These are phyloP conservation scores for Myzus persicae DNA, from an alignment of 1,140 invertebrate species.

Conservation along the genomic window DNA sequence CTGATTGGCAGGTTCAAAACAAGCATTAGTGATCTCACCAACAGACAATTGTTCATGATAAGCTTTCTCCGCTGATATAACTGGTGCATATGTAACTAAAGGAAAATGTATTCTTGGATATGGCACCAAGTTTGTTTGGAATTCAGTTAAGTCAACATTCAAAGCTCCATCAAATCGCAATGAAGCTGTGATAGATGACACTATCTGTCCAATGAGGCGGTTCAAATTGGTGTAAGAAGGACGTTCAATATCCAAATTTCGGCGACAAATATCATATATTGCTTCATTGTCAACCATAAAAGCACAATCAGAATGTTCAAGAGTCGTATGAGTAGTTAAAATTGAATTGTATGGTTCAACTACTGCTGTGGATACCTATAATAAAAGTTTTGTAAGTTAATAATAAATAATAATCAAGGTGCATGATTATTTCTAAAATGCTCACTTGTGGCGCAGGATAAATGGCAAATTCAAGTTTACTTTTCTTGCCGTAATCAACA, in stretches of 20 bases:
- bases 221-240: slow-evolving; percentile 84
- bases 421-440: neutral
- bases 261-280: slow-evolving; percentile 90
- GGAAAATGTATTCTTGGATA: slow-evolving; percentile 87
- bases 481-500: slow-evolving; percentile 89
- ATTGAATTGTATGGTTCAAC: slow-evolving; percentile 92
- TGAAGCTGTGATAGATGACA: slow-evolving; percentile 88
- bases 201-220: slow-evolving; percentile 83
- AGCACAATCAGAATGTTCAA: slow-evolving; percentile 86
- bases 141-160: slow-evolving; percentile 89
- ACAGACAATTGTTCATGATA: slow-evolving; percentile 84
- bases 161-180: slow-evolving; percentile 87
- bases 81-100: slow-evolving; percentile 82
- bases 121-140: slow-evolving; percentile 87
- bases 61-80: slow-evolving; percentile 86
- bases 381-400: neutral
- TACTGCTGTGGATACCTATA: slow-evolving; percentile 82
- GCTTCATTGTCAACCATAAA: slow-evolving; percentile 93
- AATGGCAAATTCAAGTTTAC: slow-evolving; percentile 87
- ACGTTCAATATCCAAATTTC: slow-evolving; percentile 86
- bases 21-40: slow-evolving; percentile 89
- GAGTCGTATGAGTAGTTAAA: slow-evolving; percentile 78
- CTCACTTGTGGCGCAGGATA: slow-evolving; percentile 84
- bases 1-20: slow-evolving; percentile 88
- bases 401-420: neutral